Base-by-base conservation (phyloP, 2,113 vertebrate genomes). In the Zingel zingel region DNA sequence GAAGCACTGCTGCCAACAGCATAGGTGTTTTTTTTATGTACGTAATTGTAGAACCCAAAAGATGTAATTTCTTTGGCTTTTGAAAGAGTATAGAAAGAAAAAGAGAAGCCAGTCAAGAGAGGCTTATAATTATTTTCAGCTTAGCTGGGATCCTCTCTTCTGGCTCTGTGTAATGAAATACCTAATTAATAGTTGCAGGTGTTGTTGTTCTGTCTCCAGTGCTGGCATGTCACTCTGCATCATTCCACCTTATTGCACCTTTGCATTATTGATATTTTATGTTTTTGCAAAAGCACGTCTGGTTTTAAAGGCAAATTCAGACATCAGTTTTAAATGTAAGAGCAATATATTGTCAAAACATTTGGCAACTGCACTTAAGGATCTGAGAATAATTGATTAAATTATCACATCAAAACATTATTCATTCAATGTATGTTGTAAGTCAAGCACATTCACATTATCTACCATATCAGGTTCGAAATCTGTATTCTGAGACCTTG, bases 171-270 rank as follows among this genome's bases (percentile, higher is more conserved):
- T 67, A 82, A 82, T 86, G 58, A 72, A 81, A 86, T 27, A 82
- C 48, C 64, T 72, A 74, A 81, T 87, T 68, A 79, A 67, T 85
- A 81, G 51, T 18, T 86, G 65, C 67, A 79, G 70, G 39, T 64
- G 61, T 39, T 88, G 51, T 43, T 63, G 59, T 66, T 80, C 45
- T 77, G 33, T 25, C 51, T n/a, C 30, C 50, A 50, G 3, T 56
- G 36, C 16, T 63, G 18, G 16, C 51, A 78, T 54, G 39, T 23
- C 59, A 47, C 27, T 67, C 19, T 47, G 33, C 25, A 33, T 74
- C 27, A 59, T 77, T 68, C 10, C n/a, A 65, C 8, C 54, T 54
- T 63, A 16, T 62, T 61, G 69, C 27, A 62, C 45, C 36, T 25
- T 48, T 82, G 15, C 65, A 36, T 23, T 47, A 16, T 10, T 65